Base-by-base conservation (phyloP, 2,113 vertebrate species). In the Dendropsophus ebraccatus region DNA sequence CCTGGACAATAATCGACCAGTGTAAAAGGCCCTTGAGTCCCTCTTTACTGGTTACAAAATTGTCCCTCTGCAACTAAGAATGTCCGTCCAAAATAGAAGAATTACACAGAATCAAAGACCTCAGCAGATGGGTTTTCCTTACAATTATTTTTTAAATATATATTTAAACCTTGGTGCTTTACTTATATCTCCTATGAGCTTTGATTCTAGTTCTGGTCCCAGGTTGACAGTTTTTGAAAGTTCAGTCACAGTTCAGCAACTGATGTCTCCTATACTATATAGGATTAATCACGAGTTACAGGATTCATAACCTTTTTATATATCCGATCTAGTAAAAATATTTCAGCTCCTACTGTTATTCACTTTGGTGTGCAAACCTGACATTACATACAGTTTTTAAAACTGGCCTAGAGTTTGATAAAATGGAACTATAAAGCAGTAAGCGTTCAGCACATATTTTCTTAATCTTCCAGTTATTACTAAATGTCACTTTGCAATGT, bases 221-320 rank as follows among this genome's bases (percentile, higher is more conserved):
- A 79, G 17, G 5, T 45, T 78, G 83, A 77, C 74, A 67, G n/a
- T 32, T 35, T 78, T 41, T 78, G 47, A 28, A 65, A 85, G 83
- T 85, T 85, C 83, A 85, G 58, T 25, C 28, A 78, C 60, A 85
- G 83, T 85, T 79, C 83, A 79, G 75, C 23, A 16, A 50, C 60
- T 79, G 28, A 45, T 70, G 58, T 70, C 60, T 50, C 16, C 10
- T 85, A 78, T 62, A 79, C 79, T 77, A 79, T 69, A 23, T 21
- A 54, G 30, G 47, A 85, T 85, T 85, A 85, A 78, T 78, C 17
- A 28, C 74, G 14, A 85, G 74, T 56, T 85, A 69, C 52, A 28
- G 62, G 60, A 60, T 76, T 76, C 72, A 65, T 84, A 84, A 84
- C 83, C 75, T 85, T 79, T 49, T 85, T 41, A 52, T 54, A 79